A percentile compares a stretch with the other conserved stretches of the same genome.
Conservation (phyloP, 2,797 vertebrate species). For the Pangasius larnaudii region DNA sequence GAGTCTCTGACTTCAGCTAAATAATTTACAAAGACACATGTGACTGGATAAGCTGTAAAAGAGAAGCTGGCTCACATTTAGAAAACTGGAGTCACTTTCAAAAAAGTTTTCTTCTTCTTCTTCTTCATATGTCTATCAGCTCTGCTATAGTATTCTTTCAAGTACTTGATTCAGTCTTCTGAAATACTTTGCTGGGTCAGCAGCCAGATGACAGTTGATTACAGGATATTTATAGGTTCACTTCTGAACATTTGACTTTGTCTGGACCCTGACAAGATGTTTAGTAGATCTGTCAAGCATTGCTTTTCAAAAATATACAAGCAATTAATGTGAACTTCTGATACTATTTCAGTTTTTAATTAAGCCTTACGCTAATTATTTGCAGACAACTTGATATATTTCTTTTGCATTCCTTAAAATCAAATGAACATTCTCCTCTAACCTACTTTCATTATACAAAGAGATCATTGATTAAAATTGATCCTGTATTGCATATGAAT, state of each 20-base stretch:
- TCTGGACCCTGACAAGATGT: not conserved
- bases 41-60: not conserved
- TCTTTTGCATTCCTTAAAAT: not conserved
- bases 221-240: slow-evolving; percentile 13
- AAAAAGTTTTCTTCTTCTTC: not conserved
- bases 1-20: not conserved
- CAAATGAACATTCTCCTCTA: not conserved
- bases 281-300: not conserved
- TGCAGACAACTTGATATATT: not conserved
- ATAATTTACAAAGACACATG: not conserved
- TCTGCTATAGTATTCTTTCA: not conserved
- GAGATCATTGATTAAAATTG: not conserved
- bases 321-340: not conserved
- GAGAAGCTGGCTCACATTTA: not conserved
- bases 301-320: slow-evolving; percentile 5
- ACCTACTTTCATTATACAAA: not conserved
- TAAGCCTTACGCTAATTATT: not conserved
- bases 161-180: not conserved
- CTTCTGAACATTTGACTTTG: not conserved
- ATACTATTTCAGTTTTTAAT: not conserved
- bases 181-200: not conserved
- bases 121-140: not conserved
- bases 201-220: slow-evolving; percentile 6
- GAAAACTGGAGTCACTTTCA: not conserved
- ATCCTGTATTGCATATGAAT: not conserved